Percentiles rank a stretch among this genome's conserved stretches.
phyloP scores from a whole-genome alignment of 1,140 invertebrate species.

The Drosophila rhopaloa region DNA sequence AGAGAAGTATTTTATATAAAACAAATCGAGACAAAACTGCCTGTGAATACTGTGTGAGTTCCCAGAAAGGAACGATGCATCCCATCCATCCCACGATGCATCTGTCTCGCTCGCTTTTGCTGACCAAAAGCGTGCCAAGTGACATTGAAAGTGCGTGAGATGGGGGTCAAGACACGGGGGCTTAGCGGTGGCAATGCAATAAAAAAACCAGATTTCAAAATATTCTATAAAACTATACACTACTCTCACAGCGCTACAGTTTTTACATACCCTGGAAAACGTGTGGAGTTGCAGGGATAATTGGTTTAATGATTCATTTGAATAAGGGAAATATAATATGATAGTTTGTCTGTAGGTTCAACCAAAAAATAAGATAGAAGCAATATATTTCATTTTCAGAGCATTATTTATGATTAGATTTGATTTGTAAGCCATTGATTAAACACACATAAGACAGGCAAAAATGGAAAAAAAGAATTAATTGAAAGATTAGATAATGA shows the following conservation, averaged over 20 bases:
- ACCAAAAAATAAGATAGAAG: too few relatives aligned
- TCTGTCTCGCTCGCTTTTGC: conserved; percentile 5
- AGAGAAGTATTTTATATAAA: conserved; percentile 28
- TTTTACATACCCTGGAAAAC: conserved; percentile 25
- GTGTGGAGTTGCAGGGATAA: background rate
- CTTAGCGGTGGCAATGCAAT: conserved; percentile 18
- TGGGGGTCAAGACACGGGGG: conserved; percentile 1
- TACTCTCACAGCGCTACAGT: conserved; percentile 18
- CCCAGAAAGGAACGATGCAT: background rate
- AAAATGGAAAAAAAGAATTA: too few relatives aligned
- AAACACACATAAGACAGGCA: too few relatives aligned
- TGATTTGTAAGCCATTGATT: too few relatives aligned
- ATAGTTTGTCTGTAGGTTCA: background rate
- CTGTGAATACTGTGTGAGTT: background rate
- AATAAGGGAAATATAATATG: background rate
- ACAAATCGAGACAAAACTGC: background rate
- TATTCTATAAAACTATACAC: conserved; percentile 26
- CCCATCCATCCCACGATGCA: background rate
- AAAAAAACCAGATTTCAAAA: conserved; percentile 57
- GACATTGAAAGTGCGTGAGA: conserved; percentile 38
- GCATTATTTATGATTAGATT: too few relatives aligned
- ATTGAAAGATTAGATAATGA: too few relatives aligned
- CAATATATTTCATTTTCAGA: too few relatives aligned
- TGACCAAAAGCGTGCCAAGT: conserved; percentile 13
- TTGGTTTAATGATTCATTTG: background rate